Conservation (phyloP, 2,888 invertebrate genomes). For the Mythimna albipuncta region DNA sequence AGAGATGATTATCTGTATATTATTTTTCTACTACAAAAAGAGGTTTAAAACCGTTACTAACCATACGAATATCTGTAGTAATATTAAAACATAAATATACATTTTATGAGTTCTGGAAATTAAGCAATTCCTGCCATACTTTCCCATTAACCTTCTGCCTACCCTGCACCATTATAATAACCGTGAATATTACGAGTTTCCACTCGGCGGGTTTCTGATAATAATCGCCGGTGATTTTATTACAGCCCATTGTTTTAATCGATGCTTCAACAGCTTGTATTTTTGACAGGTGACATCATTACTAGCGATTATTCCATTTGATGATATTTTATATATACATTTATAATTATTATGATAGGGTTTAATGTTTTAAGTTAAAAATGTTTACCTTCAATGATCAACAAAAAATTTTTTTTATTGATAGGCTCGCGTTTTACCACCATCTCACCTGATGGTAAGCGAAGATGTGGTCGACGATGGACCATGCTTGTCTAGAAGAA, state of each 20-base stretch:
- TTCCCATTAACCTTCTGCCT: conserved; percentile 39
- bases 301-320: conserved; percentile 13
- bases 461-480: no score
- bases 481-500: no score
- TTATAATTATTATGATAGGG: no score
- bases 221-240: conserved; percentile 60
- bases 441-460: no score
- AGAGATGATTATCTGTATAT: no score
- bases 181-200: conserved; percentile 66
- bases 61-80: no score
- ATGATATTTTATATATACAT: not conserved
- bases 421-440: no score
- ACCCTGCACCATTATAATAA: conserved; percentile 32
- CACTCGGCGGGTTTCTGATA: conserved; percentile 53
- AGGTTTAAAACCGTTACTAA: no score
- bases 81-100: not conserved
- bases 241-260: conserved; percentile 54
- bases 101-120: not conserved
- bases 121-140: not conserved
- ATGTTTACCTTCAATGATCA: not conserved
- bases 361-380: not conserved
- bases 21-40: no score
- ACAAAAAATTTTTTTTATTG: no score
- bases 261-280: conserved; percentile 52
- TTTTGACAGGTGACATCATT: conserved; percentile 43